Conservation (phyloP, 2,113 vertebrate species). For the Osmerus mordax region DNA sequence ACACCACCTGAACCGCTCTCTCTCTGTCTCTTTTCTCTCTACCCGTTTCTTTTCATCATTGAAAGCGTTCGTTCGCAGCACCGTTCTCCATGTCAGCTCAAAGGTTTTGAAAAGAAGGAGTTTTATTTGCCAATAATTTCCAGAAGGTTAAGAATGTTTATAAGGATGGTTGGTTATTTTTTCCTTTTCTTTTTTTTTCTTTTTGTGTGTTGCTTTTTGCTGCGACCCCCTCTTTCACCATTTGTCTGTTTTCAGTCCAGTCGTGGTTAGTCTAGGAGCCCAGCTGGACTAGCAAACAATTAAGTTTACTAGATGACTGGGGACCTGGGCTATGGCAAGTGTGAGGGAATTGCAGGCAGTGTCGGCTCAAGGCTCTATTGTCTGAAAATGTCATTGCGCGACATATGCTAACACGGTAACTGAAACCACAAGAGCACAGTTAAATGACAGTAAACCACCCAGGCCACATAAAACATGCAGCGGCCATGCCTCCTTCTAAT, state of each 20-base stretch:
- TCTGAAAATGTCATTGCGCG: constrained; percentile 40
- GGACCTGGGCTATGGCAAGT: constrained; percentile 1
- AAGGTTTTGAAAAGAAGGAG: too few relatives aligned
- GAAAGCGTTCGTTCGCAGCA: too few relatives aligned
- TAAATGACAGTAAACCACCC: constrained; percentile 36
- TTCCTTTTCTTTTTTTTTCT: too few relatives aligned
- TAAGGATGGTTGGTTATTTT: too few relatives aligned
- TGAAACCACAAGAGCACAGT: constrained; percentile 33
- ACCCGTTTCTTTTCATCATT: background rate
- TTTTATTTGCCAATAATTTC: too few relatives aligned
- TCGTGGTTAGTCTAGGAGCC: constrained; percentile 13
- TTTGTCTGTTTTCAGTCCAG: constrained; percentile 16
- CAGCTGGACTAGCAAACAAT: constrained; percentile 37
- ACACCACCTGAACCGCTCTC: constrained; percentile 30
- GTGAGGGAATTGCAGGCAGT: background rate
- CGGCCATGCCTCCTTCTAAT: background rate
- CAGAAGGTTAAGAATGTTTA: too few relatives aligned
- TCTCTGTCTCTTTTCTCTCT: constrained; percentile 11
- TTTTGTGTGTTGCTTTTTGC: too few relatives aligned
- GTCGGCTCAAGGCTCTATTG: constrained; percentile 16
- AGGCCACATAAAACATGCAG: constrained; percentile 30
- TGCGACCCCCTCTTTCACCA: background rate
- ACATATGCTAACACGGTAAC: constrained; percentile 37
- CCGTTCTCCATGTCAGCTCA: too few relatives aligned
- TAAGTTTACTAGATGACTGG: constrained; percentile 31